phyloP scores from a whole-genome alignment of 2,113 vertebrate genomes.

The Stigmatopora nigra region DNA sequence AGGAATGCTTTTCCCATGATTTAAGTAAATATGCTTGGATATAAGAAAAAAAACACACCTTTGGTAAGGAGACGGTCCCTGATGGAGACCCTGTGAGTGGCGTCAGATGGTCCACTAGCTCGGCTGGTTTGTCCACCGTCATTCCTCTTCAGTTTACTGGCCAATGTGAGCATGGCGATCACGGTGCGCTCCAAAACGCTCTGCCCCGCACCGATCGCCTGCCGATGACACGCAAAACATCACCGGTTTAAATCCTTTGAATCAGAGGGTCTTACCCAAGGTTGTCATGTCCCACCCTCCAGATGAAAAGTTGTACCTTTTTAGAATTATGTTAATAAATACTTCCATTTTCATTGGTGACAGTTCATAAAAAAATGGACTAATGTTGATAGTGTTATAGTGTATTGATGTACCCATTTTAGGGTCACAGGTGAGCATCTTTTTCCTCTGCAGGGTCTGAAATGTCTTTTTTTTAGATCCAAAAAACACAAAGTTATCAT shows the following conservation, averaged over 20 bases:
- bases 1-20: background rate
- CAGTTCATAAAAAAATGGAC: background rate
- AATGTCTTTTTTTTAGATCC: no score
- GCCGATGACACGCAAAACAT: slow-evolving; percentile 11
- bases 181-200: slow-evolving; percentile 29
- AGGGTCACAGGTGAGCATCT: background rate
- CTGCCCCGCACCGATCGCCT: slow-evolving; percentile 42
- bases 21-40: background rate
- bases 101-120: slow-evolving; percentile 73
- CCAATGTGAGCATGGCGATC: slow-evolving; percentile 89
- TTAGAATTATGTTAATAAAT: background rate
- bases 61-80: slow-evolving; percentile 93
- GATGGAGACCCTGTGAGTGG: slow-evolving; percentile 85
- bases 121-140: slow-evolving; percentile 82
- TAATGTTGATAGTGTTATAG: background rate
- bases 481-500: no score
- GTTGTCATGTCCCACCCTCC: background rate
- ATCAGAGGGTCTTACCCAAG: background rate
- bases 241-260: slow-evolving; percentile 2
- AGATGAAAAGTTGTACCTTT: background rate
- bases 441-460: no score
- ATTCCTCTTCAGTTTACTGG: slow-evolving; percentile 92
- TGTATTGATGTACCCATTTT: background rate
- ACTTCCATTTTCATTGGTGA: background rate
- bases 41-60: slow-evolving; percentile 72